These are phyloP conservation scores for Tamias sibiricus DNA, from an alignment of 2,113 vertebrate species.

Conservation along the genomic window DNA sequence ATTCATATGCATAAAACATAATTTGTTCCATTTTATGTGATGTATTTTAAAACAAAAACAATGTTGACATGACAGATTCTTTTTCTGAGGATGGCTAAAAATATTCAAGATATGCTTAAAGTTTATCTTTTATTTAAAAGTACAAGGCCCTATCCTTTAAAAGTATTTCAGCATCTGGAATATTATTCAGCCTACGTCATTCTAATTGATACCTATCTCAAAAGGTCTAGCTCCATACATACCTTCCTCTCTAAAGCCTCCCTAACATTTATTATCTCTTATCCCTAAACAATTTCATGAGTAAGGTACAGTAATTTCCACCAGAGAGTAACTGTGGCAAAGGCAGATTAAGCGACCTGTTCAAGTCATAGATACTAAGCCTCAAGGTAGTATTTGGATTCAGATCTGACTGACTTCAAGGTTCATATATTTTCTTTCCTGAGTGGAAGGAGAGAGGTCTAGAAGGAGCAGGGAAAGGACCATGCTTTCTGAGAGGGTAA, in stretches of 20 bases:
- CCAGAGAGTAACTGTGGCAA: not conserved
- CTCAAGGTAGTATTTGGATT: not conserved
- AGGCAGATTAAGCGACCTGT: not conserved
- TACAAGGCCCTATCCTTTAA: not conserved
- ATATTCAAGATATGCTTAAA: not conserved
- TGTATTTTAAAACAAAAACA: not conserved
- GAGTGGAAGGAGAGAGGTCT: not conserved
- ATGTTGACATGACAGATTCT: not conserved
- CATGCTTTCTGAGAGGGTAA: not conserved
- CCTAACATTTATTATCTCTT: not conserved
- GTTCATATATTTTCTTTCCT: not conserved
- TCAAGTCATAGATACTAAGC: not conserved
- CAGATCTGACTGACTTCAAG: not conserved
- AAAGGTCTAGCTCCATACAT: not conserved
- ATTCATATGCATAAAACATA: too few relatives aligned
- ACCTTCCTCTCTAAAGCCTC: not conserved
- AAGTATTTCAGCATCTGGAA: not conserved
- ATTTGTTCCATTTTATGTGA: not conserved
- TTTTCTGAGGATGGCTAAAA: not conserved
- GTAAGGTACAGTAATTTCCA: not conserved
- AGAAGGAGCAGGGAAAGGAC: not conserved
- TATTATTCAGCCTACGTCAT: not conserved
- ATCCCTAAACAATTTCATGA: not conserved
- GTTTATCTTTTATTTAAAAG: slow-evolving; percentile 31
- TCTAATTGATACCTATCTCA: not conserved